A percentile compares a stretch with the other conserved stretches of the same genome.
Evolutionary conservation across 2,113 vertebrate genomes (phyloP).

Genomic region (Ciconia stormi): DNA sequence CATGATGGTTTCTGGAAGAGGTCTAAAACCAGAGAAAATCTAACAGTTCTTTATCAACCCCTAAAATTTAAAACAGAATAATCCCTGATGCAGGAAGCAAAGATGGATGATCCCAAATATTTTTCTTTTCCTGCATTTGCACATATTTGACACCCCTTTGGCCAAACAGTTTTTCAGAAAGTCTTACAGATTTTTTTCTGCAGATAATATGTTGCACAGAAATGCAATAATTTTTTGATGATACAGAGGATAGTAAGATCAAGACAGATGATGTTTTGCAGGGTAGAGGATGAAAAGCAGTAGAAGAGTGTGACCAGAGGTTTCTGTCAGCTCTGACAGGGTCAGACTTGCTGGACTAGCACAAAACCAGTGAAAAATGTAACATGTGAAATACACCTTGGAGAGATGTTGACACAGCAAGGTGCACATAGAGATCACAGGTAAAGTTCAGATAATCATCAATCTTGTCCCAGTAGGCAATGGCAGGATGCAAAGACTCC

Average conservation of each 20-base stretch:
- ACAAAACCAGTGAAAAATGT: not conserved
- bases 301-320: not conserved
- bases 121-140: not conserved
- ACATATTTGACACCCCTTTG: not conserved
- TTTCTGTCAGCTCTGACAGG: constrained; percentile 12
- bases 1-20: not conserved
- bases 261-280: not conserved
- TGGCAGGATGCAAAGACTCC: not conserved
- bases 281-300: not conserved
- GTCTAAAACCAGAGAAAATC: not conserved
- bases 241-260: not conserved
- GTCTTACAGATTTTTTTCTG: not conserved
- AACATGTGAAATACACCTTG: constrained; percentile 24
- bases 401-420: constrained; percentile 38
- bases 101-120: not conserved
- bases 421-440: constrained; percentile 1
- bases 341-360: not conserved
- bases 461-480: not conserved
- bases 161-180: not conserved
- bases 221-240: constrained; percentile 27
- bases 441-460: constrained; percentile 26
- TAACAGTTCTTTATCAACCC: not conserved
- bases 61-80: not conserved
- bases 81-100: not conserved
- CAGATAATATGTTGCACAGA: not conserved